Evolutionary conservation across 2,888 invertebrate genomes (phyloP), one percentile per base, ranked within the genome.

Genomic region (Pediacus dermestoides): DNA sequence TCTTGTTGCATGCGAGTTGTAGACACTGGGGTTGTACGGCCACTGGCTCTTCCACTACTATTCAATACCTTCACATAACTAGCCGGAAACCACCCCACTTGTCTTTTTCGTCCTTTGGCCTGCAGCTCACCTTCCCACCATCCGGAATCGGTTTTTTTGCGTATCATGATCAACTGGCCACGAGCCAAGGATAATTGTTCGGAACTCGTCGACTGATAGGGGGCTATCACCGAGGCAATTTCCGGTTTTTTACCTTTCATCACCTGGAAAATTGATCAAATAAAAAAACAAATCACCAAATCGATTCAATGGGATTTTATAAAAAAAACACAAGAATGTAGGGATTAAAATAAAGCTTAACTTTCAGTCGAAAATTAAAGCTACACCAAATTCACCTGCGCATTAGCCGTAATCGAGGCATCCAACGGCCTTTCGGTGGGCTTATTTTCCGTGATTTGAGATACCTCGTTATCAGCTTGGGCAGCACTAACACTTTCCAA

Each of bases 91-190:
- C 99, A 99, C 2, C 99, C 99, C 18, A 94, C 82, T 70, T 94
- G 92, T 18, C 90, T 74, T 64, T 89, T 89, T 56, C 90, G 81
- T 1, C 95, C 93, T 61, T 84, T 84, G 2, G 82, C 94, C 73
- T 95, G 95, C 26, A 96, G 71, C 70, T 99, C 97, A 1, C 99
- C 99, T 73, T 99, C 97, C 97, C 97, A 99, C 99, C 99, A 99
- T 11, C 99, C 99, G 30, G 90, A 89, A 55, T 90, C 87, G 0
- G 93, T 92, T 66, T 95, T 96, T 73, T 96, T 96, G 12, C 93
- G 79, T n/a, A 99, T 89, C 76, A 92, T 88, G 39, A 97, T 84
- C 38, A 96, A 73, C 60, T 97, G 96, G 0, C 96, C 97, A 41
- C 90, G 83, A 52, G 83, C 81, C 16, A 99, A 74, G 9, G 88